These are phyloP conservation scores for Rousettus leschenaultii DNA, from an alignment of 2,113 vertebrate species.

Conservation along the genomic window DNA sequence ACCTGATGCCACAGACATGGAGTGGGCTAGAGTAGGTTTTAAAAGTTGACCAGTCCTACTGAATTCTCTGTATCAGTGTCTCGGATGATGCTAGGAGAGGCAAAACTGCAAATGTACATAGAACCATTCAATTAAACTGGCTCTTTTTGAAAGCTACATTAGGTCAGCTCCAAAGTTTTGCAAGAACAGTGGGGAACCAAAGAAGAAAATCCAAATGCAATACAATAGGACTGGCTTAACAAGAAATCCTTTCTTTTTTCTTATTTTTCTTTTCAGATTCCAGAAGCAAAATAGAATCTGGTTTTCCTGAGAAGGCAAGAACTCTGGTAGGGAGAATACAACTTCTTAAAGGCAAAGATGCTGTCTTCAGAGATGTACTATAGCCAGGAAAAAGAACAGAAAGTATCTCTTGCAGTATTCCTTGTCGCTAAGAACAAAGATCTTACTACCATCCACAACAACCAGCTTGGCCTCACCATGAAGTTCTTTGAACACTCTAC, in stretches of 20 bases:
- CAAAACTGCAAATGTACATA: slow-evolving; percentile 55
- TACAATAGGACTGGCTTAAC: slow-evolving; percentile 61
- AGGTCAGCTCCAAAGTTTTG: slow-evolving; percentile 70
- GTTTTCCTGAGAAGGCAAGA: slow-evolving; percentile 72
- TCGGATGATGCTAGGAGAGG: slow-evolving; percentile 37
- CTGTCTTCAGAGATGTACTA: slow-evolving; percentile 38
- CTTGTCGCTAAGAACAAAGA: background rate
- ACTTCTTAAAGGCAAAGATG: slow-evolving; percentile 71
- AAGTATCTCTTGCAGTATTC: slow-evolving; percentile 47
- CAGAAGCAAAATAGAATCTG: slow-evolving; percentile 71
- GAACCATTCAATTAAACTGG: slow-evolving; percentile 65
- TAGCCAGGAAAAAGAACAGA: slow-evolving; percentile 40
- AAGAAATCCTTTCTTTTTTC: slow-evolving; percentile 13
- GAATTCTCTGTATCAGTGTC: slow-evolving; percentile 44
- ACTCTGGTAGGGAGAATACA: slow-evolving; percentile 63
- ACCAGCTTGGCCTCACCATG: background rate
- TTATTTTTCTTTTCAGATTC: slow-evolving; percentile 23
- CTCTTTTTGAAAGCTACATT: slow-evolving; percentile 58
- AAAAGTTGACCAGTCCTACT: slow-evolving; percentile 84
- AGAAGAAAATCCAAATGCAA: slow-evolving; percentile 72
- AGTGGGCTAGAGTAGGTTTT: slow-evolving; percentile 92
- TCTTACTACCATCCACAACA: background rate
- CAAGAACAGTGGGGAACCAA: slow-evolving; percentile 64
- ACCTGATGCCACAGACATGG: slow-evolving; percentile 86
- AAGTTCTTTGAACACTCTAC: background rate